Percentiles rank a stretch among this genome's conserved stretches.
phyloP scores from a whole-genome alignment of 1,140 invertebrate genomes.

The Macrobrachium nipponense region DNA sequence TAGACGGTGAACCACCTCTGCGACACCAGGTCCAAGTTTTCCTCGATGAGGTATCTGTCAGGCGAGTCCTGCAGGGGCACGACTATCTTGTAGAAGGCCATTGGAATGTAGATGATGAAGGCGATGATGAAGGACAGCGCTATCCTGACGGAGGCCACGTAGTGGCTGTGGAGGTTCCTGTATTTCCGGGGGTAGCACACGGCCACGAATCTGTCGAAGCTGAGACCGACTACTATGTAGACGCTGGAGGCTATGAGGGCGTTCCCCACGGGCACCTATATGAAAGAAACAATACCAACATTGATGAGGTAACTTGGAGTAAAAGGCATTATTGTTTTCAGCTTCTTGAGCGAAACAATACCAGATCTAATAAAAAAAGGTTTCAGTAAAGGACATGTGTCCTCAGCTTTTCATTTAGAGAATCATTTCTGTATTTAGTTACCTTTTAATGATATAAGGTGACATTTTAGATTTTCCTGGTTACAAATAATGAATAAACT shows the following conservation, averaged over 20 bases:
- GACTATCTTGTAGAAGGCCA: constrained; percentile 67
- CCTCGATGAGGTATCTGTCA: constrained; percentile 34
- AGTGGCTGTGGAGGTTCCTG: constrained; percentile 68
- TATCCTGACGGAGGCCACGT: constrained; percentile 67
- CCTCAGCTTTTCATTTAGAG: not conserved
- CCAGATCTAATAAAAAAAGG: not conserved
- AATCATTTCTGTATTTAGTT: not conserved
- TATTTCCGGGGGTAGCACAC: constrained; percentile 69
- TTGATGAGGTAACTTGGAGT: too few species aligned
- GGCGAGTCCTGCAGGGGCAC: constrained; percentile 20
- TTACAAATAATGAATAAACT: too few species aligned
- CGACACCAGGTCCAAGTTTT: constrained; percentile 27
- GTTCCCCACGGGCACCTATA: constrained; percentile 68
- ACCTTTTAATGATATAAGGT: too few species aligned
- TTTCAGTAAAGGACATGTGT: not conserved
- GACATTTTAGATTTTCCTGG: too few species aligned
- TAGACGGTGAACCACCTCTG: constrained; percentile 47
- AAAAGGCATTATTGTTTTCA: too few species aligned
- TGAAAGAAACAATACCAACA: not conserved
- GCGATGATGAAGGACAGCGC: constrained; percentile 66
- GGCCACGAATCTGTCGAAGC: constrained; percentile 70
- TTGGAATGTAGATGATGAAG: constrained; percentile 68
- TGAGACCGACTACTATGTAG: constrained; percentile 70
- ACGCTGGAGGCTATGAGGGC: constrained; percentile 70
- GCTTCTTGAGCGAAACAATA: too few species aligned